Evolutionary conservation across 2,113 vertebrate species (phyloP).

Genomic region (Pagrus major): DNA sequence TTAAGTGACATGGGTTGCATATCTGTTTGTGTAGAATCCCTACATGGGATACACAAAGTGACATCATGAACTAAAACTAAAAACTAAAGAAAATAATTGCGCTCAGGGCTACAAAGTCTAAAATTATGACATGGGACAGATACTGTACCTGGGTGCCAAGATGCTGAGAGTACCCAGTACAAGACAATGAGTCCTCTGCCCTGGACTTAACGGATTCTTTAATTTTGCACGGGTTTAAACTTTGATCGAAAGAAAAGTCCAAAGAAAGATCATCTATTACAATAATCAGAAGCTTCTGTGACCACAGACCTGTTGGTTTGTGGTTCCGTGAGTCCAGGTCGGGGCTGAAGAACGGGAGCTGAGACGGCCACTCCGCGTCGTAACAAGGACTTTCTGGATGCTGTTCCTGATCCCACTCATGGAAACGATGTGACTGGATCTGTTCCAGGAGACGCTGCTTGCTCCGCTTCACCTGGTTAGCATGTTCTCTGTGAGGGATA

Average conservation of each 20-base stretch:
- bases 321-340: conserved; percentile 74
- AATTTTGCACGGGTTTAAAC: no score
- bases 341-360: conserved; percentile 80
- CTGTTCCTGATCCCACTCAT: conserved; percentile 86
- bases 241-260: no score
- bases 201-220: background rate
- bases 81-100: background rate
- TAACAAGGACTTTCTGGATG: conserved; percentile 83
- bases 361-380: conserved; percentile 83
- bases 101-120: no score
- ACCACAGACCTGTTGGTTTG: conserved; percentile 62
- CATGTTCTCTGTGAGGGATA: conserved; percentile 83
- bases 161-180: background rate
- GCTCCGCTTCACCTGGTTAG: conserved; percentile 86
- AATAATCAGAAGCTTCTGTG: background rate
- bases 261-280: background rate
- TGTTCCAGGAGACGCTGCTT: conserved; percentile 88
- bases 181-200: background rate
- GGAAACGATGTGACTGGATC: conserved; percentile 86
- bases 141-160: background rate
- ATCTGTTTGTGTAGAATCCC: conserved; percentile 3
- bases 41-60: conserved; percentile 10
- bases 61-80: background rate
- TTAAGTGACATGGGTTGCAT: background rate
- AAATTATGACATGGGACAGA: background rate